A percentile compares a stretch with the other conserved stretches of the same genome.
Evolutionary conservation across 37 sponge, comb jelly and placozoan species (phyloP).

Genomic region (Diacarnus erythraeanus): DNA sequence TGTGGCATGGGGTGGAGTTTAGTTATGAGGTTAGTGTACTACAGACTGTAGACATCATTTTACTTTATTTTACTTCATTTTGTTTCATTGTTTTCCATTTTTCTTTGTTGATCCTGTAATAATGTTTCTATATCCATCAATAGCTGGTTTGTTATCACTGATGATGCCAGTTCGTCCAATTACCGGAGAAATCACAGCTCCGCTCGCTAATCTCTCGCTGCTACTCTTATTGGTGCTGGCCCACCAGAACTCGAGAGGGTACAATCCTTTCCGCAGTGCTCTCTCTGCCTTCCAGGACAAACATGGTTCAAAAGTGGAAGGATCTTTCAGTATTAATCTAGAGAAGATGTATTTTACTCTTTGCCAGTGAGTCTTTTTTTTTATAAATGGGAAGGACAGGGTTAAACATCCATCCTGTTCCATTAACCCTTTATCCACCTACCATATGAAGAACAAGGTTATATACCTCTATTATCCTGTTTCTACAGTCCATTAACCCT

Average conservation of each 20-base stretch:
- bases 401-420: neutral
- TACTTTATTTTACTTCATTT: no score
- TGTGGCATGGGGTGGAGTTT: no score
- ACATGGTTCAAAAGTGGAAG: neutral
- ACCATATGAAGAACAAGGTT: no score
- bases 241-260: constrained; percentile 40
- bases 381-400: no score
- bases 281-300: constrained; percentile 63
- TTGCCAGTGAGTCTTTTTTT: constrained; percentile 54
- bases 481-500: no score
- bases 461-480: no score
- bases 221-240: constrained; percentile 71
- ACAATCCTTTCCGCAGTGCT: constrained; percentile 67
- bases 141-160: constrained; percentile 84
- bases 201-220: constrained; percentile 70
- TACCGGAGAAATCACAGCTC: constrained; percentile 18
- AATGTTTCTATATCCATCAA: no score
- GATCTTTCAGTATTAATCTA: constrained; percentile 43
- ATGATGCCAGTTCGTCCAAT: constrained; percentile 21
- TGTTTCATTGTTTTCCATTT: no score
- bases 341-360: constrained; percentile 75
- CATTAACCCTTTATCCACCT: no score
- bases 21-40: no score
- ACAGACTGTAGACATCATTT: no score
- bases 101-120: no score